Evolutionary conservation across 2,113 vertebrate genomes (phyloP).

Genomic region (Sclerurus mexicanus): DNA sequence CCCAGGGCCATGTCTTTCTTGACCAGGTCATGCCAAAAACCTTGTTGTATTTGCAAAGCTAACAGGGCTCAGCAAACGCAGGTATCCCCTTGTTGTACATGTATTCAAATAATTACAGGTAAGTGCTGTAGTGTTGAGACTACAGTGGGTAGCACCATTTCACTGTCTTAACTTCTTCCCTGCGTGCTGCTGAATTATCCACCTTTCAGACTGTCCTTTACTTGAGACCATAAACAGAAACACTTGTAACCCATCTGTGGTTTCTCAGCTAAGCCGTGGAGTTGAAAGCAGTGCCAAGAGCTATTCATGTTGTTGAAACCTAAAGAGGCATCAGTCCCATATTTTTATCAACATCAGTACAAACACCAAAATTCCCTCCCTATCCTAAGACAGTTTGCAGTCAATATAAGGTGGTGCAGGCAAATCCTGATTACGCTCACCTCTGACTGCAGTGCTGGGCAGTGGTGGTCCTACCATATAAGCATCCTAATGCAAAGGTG

Average conservation of each 20-base stretch:
- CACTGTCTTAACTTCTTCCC: background rate
- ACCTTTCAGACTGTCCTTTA: background rate
- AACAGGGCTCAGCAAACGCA: background rate
- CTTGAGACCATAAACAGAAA: background rate
- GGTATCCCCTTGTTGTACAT: fast-evolving
- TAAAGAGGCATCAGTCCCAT: background rate
- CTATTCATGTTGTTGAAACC: background rate
- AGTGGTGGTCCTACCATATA: background rate
- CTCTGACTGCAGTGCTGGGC: background rate
- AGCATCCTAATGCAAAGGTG: background rate
- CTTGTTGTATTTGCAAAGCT: background rate
- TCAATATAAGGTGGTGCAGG: background rate
- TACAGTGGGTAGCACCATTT: background rate
- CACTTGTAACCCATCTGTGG: background rate
- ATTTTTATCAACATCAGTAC: background rate
- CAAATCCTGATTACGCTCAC: background rate
- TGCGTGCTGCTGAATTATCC: background rate
- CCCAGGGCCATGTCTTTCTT: background rate
- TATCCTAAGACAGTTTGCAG: background rate
- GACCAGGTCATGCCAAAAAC: background rate
- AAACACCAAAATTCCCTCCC: background rate
- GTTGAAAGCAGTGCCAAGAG: background rate
- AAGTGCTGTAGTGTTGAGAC: background rate
- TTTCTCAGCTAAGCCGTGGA: background rate
- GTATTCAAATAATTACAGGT: background rate